Conservation (phyloP, 2,888 invertebrate genomes). For the Pristionchus entomophagus region DNA sequence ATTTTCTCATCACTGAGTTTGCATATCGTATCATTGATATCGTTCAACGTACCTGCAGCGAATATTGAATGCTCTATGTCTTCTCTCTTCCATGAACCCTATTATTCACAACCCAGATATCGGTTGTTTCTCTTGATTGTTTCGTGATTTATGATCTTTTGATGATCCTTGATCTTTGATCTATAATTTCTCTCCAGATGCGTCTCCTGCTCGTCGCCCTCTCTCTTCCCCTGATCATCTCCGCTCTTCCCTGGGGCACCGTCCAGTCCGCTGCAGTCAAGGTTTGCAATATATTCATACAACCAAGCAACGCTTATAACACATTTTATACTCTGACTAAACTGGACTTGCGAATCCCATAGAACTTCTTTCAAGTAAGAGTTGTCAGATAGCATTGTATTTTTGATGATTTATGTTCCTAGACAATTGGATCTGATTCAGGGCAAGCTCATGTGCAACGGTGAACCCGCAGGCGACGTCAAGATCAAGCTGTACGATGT, state of each 20-base stretch:
- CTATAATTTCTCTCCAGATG: slow-evolving; percentile 25
- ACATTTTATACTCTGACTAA: too few relatives aligned
- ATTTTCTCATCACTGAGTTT: too few relatives aligned
- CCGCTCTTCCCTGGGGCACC: slow-evolving; percentile 14
- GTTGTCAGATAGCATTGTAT: too few relatives aligned
- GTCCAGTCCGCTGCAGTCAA: slow-evolving; percentile 46
- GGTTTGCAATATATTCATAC: slow-evolving; percentile 11
- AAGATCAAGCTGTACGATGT: slow-evolving; percentile 66
- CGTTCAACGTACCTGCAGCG: too few relatives aligned
- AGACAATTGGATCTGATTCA: slow-evolving; percentile 56
- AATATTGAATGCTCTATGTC: not conserved
- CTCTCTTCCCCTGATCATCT: not conserved
- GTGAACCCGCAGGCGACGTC: slow-evolving; percentile 57
- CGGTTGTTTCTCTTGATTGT: not conserved
- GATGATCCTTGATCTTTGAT: not conserved
- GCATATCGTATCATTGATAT: too few relatives aligned
- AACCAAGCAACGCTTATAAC: too few relatives aligned
- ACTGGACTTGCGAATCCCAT: too few relatives aligned
- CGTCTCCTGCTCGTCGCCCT: not conserved
- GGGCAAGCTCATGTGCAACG: slow-evolving; percentile 61
- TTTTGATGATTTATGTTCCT: not conserved
- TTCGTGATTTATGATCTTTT: not conserved
- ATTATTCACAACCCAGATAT: too few relatives aligned
- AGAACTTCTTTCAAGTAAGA: too few relatives aligned
- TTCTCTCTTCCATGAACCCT: not conserved